These are phyloP conservation scores for Ennomos quercinarius DNA, from an alignment of 2,888 invertebrate species.

Conservation along the genomic window DNA sequence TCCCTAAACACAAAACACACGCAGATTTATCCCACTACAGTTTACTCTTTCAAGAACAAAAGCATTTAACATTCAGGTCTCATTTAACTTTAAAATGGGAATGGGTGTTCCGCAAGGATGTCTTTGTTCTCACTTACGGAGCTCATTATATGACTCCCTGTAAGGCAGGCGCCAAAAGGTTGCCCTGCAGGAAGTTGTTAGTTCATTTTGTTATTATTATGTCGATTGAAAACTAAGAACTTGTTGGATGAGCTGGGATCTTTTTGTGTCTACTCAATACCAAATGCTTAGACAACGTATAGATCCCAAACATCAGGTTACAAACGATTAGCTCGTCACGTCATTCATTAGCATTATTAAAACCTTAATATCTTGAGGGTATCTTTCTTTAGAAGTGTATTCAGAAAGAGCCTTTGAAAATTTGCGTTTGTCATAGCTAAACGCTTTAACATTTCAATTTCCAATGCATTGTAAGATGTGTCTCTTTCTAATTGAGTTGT, in stretches of 20 bases:
- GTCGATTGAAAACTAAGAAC: constrained; percentile 5
- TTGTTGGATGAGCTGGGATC: neutral
- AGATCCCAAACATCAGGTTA: too few species aligned
- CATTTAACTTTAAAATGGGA: constrained; percentile 36
- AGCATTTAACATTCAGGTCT: constrained; percentile 8
- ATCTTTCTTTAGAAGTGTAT: too few species aligned
- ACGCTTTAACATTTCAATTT: too few species aligned
- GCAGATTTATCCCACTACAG: neutral
- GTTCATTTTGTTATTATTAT: constrained; percentile 22
- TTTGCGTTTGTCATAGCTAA: too few species aligned
- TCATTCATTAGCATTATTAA: too few species aligned
- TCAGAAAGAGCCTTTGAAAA: too few species aligned
- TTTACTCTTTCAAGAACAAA: constrained; percentile 8
- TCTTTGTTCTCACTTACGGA: constrained; percentile 46
- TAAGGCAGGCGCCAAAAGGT: constrained; percentile 38
- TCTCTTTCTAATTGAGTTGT: neutral
- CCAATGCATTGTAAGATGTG: too few species aligned
- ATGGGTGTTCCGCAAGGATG: constrained; percentile 31
- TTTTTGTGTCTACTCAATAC: too few species aligned
- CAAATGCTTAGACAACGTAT: too few species aligned
- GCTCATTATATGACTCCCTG: constrained; percentile 43
- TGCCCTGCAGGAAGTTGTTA: constrained; percentile 28
- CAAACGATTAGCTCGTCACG: too few species aligned
- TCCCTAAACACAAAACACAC: too few species aligned
- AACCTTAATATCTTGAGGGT: too few species aligned